Evolutionary conservation across 2,797 vertebrate genomes (phyloP).

Genomic region (Champsocephalus esox): DNA sequence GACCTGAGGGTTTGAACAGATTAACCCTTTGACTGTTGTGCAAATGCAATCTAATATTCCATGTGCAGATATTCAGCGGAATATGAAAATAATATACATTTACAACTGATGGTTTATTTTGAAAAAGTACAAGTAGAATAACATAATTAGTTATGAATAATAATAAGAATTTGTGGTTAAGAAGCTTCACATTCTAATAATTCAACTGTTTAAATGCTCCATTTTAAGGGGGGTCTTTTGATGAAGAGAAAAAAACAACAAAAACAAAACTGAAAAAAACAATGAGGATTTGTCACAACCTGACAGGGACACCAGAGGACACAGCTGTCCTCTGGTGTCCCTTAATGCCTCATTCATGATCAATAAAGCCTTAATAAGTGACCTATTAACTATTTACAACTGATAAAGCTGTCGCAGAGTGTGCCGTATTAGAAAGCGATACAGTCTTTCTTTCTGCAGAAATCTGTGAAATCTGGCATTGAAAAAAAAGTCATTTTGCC

Average conservation of each 20-base stretch:
- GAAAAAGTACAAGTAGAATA: too few species aligned
- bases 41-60: too few species aligned
- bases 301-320: too few species aligned
- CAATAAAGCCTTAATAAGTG: conserved; percentile 26
- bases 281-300: conserved; percentile 6
- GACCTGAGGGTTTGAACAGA: too few species aligned
- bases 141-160: neutral
- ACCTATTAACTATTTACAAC: conserved; percentile 29
- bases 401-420: conserved; percentile 23
- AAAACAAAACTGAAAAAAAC: neutral
- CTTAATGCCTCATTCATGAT: conserved; percentile 21
- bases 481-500: conserved; percentile 29
- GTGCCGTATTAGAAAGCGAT: conserved; percentile 8
- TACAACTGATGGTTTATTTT: too few species aligned
- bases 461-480: neutral
- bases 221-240: neutral
- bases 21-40: too few species aligned
- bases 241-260: neutral
- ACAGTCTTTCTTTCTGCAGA: neutral
- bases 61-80: too few species aligned
- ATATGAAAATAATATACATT: too few species aligned
- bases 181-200: neutral
- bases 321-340: neutral
- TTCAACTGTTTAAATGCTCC: neutral
- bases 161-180: neutral